Conservation (phyloP, 2,888 invertebrate genomes). For the Heteropelma amictum region DNA sequence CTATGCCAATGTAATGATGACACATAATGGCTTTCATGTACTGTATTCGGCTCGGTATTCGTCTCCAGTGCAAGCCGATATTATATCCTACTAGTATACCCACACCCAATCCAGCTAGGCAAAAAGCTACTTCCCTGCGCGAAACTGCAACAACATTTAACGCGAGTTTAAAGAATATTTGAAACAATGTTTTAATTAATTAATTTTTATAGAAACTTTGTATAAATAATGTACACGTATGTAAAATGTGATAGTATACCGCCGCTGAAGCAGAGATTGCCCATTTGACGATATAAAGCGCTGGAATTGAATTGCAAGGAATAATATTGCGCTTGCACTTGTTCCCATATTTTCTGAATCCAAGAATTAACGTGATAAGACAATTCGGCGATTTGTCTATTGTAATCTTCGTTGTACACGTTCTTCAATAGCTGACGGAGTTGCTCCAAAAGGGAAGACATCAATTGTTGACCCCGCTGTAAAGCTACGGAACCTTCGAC, state of each 20-base stretch:
- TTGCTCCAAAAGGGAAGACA: conserved; percentile 62
- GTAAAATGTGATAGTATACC: conserved; percentile 61
- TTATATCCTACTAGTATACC: conserved; percentile 78
- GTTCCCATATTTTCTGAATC: conserved; percentile 64
- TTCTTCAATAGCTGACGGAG: conserved; percentile 62
- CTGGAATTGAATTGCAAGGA: conserved; percentile 64
- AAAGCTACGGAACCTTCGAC: conserved; percentile 65
- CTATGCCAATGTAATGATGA: conserved; percentile 77
- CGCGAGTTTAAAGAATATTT: too few species aligned
- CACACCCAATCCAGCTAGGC: conserved; percentile 76
- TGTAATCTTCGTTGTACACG: conserved; percentile 62
- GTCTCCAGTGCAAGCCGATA: conserved; percentile 73
- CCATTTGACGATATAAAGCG: conserved; percentile 65
- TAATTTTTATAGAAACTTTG: neutral
- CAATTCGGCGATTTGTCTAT: conserved; percentile 64
- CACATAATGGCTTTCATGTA: conserved; percentile 79
- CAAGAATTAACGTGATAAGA: conserved; percentile 59
- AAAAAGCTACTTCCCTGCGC: conserved; percentile 76
- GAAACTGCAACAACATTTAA: conserved; percentile 71
- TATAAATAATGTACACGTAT: neutral
- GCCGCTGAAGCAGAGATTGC: conserved; percentile 58
- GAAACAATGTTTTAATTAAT: too few species aligned
- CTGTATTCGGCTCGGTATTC: conserved; percentile 70
- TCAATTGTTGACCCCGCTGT: conserved; percentile 70
- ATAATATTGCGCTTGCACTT: conserved; percentile 65